These are phyloP conservation scores for Microtus ochrogaster DNA, from an alignment of 2,113 vertebrate genomes.

Conservation along the genomic window DNA sequence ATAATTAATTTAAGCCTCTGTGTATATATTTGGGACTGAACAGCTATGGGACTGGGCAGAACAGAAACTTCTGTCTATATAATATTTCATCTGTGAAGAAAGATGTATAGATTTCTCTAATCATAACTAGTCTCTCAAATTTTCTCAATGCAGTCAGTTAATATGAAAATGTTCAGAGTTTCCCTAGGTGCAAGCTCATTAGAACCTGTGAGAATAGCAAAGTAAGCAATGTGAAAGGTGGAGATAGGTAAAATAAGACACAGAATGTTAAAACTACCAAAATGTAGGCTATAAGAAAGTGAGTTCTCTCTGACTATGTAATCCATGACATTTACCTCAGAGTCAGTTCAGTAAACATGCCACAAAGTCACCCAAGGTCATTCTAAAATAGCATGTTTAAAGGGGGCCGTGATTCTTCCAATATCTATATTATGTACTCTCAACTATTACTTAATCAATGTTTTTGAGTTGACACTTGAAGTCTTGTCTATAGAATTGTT, in stretches of 20 bases:
- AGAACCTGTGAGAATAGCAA: background rate
- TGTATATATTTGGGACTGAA: no score
- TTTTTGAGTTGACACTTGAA: background rate
- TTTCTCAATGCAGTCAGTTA: background rate
- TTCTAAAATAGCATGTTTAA: background rate
- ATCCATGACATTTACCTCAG: background rate
- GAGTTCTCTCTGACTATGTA: background rate
- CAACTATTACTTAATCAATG: background rate
- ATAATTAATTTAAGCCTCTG: no score
- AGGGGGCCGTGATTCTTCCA: background rate
- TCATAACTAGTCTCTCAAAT: background rate
- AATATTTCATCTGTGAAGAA: background rate
- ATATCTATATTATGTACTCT: background rate
- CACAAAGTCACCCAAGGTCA: background rate
- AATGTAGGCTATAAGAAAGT: background rate
- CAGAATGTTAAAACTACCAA: background rate
- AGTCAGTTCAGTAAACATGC: background rate
- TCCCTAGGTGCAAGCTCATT: background rate
- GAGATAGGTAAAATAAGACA: background rate
- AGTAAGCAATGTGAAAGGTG: background rate
- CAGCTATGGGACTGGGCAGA: no score
- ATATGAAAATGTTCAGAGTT: background rate
- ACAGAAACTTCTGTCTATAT: no score
- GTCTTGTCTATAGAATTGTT: constrained; percentile 9
- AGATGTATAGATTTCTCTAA: background rate